Base-by-base conservation (phyloP, 2,113 vertebrate species). In the Symphodus melops region DNA sequence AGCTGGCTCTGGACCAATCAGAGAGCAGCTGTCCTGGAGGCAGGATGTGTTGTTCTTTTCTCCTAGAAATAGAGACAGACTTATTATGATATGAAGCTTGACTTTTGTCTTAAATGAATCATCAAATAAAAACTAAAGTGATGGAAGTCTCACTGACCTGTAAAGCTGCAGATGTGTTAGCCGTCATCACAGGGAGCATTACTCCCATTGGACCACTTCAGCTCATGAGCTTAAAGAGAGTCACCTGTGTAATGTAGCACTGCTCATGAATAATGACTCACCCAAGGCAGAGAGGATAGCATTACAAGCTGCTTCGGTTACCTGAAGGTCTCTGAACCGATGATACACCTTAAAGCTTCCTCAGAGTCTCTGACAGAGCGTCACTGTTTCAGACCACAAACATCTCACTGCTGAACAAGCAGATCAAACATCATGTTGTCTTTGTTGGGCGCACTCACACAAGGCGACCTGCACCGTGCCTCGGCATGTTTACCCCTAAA, bases 211-310 rank as follows among this genome's bases (percentile, higher is more conserved):
- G 79, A 68, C 51, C 57, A 36, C 48, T 79, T 68, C 28, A 60
- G 63, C 42, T 53, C 48, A 63, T 41, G 59, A 36, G 53, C 60
- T 48, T 61, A 65, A 56, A 66, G 54, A 55, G 37, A 7, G 10
- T 44, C 68, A 79, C 67, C 85, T 84, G 71, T 70, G 55, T 58
- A 71, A 46, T 33, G 57, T 14, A 72, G 56, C 61, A 48, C 9
- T n/a, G 68, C 44, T 63, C 52, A 80, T 75, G 11, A 82, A 68
- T 79, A 28, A 82, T 79, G 62, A 4, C 54, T 51, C 62, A 65
- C 48, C 21, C 33, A 41, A 14, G n/a, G 33, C 46, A 14, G 39
- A 49, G 20, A 41, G 49, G 20, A 54, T 58, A 65, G 17, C 48
- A 12, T 69, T 73, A 73, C 53, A 23, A 61, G n/a, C 9, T 44